Evolutionary conservation across 2,888 invertebrate genomes (phyloP), one percentile per base, ranked within the genome.

Genomic region (Drosophila putrida): DNA sequence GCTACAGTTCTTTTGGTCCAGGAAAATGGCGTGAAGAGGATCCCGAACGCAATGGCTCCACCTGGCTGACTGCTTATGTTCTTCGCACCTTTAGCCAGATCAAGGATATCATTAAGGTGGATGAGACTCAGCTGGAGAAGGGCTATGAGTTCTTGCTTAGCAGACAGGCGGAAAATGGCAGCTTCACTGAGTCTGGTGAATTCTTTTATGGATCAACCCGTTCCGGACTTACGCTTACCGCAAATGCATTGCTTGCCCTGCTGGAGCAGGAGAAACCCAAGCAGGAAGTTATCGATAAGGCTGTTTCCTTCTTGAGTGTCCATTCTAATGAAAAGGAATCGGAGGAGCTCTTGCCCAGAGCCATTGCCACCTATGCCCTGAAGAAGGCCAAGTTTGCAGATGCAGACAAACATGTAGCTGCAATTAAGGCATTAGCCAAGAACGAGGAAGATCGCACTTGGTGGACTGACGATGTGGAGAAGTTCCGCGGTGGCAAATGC

Each of bases 1-100:
- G 98, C 0, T 99, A 98, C 92, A 95, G 96, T 92, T 94, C 97
- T 75, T 97, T 97, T 90, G 97, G 97, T 11, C 88, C 87, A 0
- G 50, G 71, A 9, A 72, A 71, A 41, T 88, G 71, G 75, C 62
- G 96, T 95, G 0, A 91, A 93, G 10, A 93, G 93, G 81, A 90
- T 0, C 73, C 73, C 0, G 78, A 80, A 0, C 81, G 81, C 44
- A 90, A 93, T 93, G 95, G 97, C 0, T 96, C 96, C 15, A 94
- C 94, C 1, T 96, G 96, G 96, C 92, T 98, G 71, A 97, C 97
- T 0, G 96, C 97, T 0, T 97, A 97, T 90, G 96, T 97, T 0
- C 94, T 95, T 0, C 94, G 96, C 78, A 95, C 96, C 0, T 95
- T 97, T 87, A 93, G 94, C 49, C 95, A 96, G 92, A 96, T 96